Evolutionary conservation across 2,113 vertebrate species (phyloP).

Genomic region (Saguinus imperator): DNA sequence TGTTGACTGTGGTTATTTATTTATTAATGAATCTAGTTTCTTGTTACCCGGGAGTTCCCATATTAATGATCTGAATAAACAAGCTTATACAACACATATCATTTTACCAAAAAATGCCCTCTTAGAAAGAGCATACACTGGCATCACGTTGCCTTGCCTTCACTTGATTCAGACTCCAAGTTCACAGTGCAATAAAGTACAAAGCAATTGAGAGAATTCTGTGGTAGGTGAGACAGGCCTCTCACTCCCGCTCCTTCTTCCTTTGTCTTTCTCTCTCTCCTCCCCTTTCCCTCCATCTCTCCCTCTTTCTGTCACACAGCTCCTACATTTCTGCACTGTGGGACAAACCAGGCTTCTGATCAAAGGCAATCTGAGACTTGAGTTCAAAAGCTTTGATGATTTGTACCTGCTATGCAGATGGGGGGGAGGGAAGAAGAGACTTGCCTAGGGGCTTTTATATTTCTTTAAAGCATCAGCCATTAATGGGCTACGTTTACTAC

Average conservation of each 20-base stretch:
- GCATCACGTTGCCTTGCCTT: neutral
- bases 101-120: conserved; percentile 49
- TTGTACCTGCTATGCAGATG: conserved; percentile 67
- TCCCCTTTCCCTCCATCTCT: too few relatives aligned
- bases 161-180: conserved; percentile 40
- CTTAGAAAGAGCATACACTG: neutral
- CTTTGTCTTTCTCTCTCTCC: too few relatives aligned
- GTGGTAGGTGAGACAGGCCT: neutral
- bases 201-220: conserved; percentile 49
- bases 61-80: neutral
- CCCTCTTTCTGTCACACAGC: neutral
- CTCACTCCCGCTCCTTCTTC: neutral
- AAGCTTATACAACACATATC: conserved; percentile 32
- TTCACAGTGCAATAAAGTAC: conserved; percentile 59
- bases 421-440: conserved; percentile 50
- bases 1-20: neutral
- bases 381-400: conserved; percentile 74
- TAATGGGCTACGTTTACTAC: conserved; percentile 78
- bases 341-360: conserved; percentile 60
- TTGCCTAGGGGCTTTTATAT: conserved; percentile 74
- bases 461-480: conserved; percentile 81
- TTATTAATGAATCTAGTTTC: conserved; percentile 11
- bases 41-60: neutral
- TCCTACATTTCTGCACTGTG: conserved; percentile 49
- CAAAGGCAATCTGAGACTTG: conserved; percentile 68